These are phyloP conservation scores for Trididemnum clinides DNA, from an alignment of 23 tunicate genomes.

Conservation along the genomic window DNA sequence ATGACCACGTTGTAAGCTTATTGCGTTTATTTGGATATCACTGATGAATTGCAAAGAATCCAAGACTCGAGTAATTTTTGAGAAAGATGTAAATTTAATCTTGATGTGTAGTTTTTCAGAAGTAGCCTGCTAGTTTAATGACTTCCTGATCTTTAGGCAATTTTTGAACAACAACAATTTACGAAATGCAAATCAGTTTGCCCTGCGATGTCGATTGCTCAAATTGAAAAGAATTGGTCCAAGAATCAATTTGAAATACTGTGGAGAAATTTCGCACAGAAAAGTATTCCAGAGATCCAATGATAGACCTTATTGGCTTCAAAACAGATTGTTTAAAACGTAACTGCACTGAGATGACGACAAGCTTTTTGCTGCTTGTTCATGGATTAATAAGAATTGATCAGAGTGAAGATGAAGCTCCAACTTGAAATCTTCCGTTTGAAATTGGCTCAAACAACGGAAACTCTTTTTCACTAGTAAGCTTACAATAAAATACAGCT, in stretches of 20 bases:
- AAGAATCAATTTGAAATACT: not conserved
- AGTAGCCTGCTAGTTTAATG: too few species aligned
- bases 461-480: too few species aligned
- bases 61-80: too few species aligned
- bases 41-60: too few species aligned
- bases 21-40: too few species aligned
- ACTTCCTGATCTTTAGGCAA: not conserved
- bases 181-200: not conserved
- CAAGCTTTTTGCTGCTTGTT: not conserved
- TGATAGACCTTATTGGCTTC: not conserved
- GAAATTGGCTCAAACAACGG: too few species aligned
- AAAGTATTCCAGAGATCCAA: not conserved
- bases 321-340: not conserved
- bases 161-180: not conserved
- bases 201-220: not conserved
- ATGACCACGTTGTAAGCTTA: too few species aligned
- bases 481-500: too few species aligned
- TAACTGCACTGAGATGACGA: not conserved
- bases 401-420: not conserved
- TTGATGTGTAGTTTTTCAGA: too few species aligned
- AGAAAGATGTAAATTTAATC: too few species aligned
- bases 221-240: not conserved
- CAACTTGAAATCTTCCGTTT: too few species aligned
- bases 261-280: not conserved
- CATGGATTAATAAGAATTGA: not conserved